Evolutionary conservation across 2,797 vertebrate genomes (phyloP), one percentile per base, ranked within the genome.

Genomic region (Acanthurus lineatus): DNA sequence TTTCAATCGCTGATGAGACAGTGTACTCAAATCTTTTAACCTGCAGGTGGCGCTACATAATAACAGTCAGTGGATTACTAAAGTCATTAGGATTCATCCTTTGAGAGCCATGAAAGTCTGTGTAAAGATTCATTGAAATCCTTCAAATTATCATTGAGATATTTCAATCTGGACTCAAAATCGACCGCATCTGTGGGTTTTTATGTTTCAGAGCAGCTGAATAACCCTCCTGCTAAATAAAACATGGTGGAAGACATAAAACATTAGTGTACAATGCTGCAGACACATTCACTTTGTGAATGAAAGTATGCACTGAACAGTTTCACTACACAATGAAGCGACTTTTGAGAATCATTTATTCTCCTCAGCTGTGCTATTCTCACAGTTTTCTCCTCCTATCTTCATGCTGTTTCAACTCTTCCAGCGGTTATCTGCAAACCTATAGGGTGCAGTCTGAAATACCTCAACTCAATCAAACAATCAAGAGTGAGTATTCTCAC

Each of bases 401-500:
- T n/a, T 25, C 1, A 40, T 5, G 40, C 53, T 6, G 38, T 61
- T 77, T 77, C 40, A 69, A 20, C 32, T 73, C 28, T 5, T 2
- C 72, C 14, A 7, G 40, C 35, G 17, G 10, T 58, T 74, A 20
- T 59, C 19, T 61, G 49, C 44, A 79, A 81, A 61, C 25, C 69
- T 47, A 17, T 14, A 48, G 47, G 63, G 38, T 59, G 9, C n/a
- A 44, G 9, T 64, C 20, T 22, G 25, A 86, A 75, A 77, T 20
- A 52, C 42, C 16, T 40, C 0, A 58, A 58, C 32, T 49, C 48
- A 15, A 81, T 72, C 47, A 81, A 76, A 38, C 44, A 57, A 62
- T 53, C 11, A 47, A 76, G 79, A 66, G 42, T 19, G 38, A 73
- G 53, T 35, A 70, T 63, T 49, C 76, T 44, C 25, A 65, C 73